These are phyloP conservation scores for Tympanoctomys barrerae DNA, from an alignment of 2,797 vertebrate genomes.

Conservation along the genomic window DNA sequence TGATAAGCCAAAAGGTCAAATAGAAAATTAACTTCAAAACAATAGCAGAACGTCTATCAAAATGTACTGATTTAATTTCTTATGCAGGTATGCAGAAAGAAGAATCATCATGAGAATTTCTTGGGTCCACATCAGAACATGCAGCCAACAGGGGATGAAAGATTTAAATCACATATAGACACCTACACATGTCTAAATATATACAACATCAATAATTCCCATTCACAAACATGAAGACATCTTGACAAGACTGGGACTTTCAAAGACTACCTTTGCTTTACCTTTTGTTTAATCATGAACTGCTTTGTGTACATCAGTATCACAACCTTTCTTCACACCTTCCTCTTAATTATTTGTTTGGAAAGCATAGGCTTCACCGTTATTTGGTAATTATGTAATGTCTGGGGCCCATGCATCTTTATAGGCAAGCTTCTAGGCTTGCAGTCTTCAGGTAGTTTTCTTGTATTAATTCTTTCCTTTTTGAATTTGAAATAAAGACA, in stretches of 20 bases:
- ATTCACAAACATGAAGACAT: conserved; percentile 3
- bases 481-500: not conserved
- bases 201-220: conserved; percentile 1
- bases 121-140: conserved; percentile 76
- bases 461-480: conserved; percentile 27
- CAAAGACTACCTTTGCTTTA: conserved; percentile 10
- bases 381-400: not conserved
- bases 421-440: not conserved
- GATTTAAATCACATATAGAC: conserved; percentile 74
- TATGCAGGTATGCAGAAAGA: conserved; percentile 70
- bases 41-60: conserved; percentile 82
- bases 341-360: not conserved
- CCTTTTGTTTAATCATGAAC: not conserved
- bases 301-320: not conserved
- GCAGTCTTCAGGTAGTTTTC: not conserved
- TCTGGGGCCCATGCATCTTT: not conserved
- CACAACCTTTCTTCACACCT: not conserved
- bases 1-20: conserved; percentile 79
- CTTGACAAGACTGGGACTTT: not conserved
- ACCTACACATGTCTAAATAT: conserved; percentile 49
- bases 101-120: conserved; percentile 80
- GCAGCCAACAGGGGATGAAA: conserved; percentile 78
- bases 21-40: conserved; percentile 80
- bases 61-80: conserved; percentile 65
- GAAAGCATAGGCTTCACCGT: not conserved